Conservation (phyloP, 2,797 vertebrate species). For the Ceyx erithaca region DNA sequence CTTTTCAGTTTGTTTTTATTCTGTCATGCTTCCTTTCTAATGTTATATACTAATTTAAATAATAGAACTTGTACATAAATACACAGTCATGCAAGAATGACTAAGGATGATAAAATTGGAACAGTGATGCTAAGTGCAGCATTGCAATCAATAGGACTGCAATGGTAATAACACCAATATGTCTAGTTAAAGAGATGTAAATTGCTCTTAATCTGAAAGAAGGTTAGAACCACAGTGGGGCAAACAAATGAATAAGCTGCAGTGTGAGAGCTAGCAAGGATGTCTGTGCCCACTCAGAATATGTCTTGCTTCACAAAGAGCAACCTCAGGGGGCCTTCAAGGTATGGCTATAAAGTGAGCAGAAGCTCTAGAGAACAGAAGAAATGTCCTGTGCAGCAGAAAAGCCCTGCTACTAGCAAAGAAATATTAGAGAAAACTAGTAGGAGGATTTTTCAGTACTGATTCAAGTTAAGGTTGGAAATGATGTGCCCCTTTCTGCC, state of each 20-base stretch:
- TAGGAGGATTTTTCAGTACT: slow-evolving; percentile 11
- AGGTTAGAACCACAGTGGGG: slow-evolving; percentile 54
- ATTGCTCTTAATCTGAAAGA: slow-evolving; percentile 67
- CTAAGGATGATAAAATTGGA: slow-evolving; percentile 74
- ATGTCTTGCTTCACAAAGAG: slow-evolving; percentile 31
- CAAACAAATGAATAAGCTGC: slow-evolving; percentile 40
- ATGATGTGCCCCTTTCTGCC: background rate
- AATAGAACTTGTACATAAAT: slow-evolving; percentile 64
- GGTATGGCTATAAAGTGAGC: slow-evolving; percentile 8
- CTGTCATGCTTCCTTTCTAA: slow-evolving; percentile 61
- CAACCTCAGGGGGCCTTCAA: slow-evolving; percentile 37
- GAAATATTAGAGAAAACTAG: slow-evolving; percentile 3
- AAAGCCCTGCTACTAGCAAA: slow-evolving; percentile 21
- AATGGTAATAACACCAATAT: slow-evolving; percentile 67
- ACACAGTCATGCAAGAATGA: slow-evolving; percentile 73
- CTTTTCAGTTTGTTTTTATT: slow-evolving; percentile 61
- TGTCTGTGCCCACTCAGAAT: slow-evolving; percentile 44
- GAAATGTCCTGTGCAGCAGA: background rate
- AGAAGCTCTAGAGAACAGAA: slow-evolving; percentile 22
- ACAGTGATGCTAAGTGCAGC: slow-evolving; percentile 69
- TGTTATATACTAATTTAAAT: slow-evolving; percentile 71
- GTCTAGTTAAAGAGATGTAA: slow-evolving; percentile 75
- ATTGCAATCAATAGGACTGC: slow-evolving; percentile 69
- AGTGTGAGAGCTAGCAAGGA: background rate
- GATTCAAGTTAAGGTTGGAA: background rate